These are phyloP conservation scores for Cranoglanis bouderius DNA, from an alignment of 2,113 vertebrate species.

Conservation along the genomic window DNA sequence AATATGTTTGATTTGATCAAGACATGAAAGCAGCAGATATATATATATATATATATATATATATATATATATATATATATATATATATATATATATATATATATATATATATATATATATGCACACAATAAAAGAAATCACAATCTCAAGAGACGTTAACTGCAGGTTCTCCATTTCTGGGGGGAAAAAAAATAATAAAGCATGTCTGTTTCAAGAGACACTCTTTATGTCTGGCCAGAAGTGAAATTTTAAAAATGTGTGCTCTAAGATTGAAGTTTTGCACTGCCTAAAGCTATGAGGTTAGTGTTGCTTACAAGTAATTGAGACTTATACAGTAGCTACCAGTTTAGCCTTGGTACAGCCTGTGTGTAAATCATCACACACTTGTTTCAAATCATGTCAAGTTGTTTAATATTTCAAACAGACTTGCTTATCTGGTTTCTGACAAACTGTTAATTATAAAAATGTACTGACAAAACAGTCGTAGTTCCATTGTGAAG, in stretches of 20 bases:
- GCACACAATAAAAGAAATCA: neutral
- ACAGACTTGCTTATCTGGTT: neutral
- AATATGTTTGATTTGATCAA: constrained; percentile 25
- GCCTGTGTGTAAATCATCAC: neutral
- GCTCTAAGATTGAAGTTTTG: neutral
- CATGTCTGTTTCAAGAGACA: neutral
- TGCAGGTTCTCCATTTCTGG: constrained; percentile 19
- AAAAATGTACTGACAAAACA: neutral
- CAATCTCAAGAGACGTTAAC: constrained; percentile 22
- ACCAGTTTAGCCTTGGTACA: neutral
- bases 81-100: neutral
- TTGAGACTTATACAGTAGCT: neutral
- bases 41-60: neutral
- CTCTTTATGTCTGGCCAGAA: constrained; percentile 19
- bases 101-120: neutral
- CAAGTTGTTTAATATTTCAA: neutral
- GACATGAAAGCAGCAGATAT: neutral
- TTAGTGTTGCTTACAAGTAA: neutral
- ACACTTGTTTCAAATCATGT: neutral
- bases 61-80: neutral
- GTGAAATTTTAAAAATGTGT: neutral
- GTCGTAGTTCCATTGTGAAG: neutral
- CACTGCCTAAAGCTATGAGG: neutral
- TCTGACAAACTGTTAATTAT: neutral
- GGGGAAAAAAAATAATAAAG: neutral